Conservation (phyloP, 1,140 invertebrate genomes). For the Epicauta chinensis region DNA sequence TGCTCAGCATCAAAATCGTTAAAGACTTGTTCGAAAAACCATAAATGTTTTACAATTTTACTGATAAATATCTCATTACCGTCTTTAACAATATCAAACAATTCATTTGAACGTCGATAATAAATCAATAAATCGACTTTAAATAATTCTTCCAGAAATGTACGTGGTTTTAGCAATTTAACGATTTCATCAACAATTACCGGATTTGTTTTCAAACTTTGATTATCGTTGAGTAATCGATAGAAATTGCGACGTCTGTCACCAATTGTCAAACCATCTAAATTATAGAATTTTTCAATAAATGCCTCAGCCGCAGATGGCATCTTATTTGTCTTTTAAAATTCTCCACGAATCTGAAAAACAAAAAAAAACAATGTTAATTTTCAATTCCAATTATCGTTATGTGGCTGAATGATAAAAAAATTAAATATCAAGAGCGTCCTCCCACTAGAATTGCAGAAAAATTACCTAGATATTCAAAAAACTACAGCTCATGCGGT, state of each 20-base stretch:
- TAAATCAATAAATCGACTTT: conserved; percentile 13
- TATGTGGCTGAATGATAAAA: too few species aligned
- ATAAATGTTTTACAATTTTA: conserved; percentile 17
- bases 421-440: too few species aligned
- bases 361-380: too few species aligned
- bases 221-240: conserved; percentile 4
- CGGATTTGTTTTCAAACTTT: not conserved
- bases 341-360: too few species aligned
- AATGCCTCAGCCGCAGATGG: not conserved
- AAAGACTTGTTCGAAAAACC: conserved; percentile 13
- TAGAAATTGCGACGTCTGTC: conserved; percentile 14
- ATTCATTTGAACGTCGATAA: conserved; percentile 6
- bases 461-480: too few species aligned
- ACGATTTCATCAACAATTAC: not conserved
- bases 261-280: conserved; percentile 10
- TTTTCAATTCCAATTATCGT: too few species aligned
- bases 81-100: conserved; percentile 11
- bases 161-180: conserved; percentile 5
- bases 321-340: too few species aligned
- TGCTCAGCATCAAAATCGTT: not conserved
- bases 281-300: conserved; percentile 4
- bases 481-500: too few species aligned
- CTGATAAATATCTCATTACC: conserved; percentile 18
- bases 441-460: too few species aligned
- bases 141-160: conserved; percentile 15